Evolutionary conservation across 2,797 vertebrate genomes (phyloP).

Genomic region (Chelon auratus): DNA sequence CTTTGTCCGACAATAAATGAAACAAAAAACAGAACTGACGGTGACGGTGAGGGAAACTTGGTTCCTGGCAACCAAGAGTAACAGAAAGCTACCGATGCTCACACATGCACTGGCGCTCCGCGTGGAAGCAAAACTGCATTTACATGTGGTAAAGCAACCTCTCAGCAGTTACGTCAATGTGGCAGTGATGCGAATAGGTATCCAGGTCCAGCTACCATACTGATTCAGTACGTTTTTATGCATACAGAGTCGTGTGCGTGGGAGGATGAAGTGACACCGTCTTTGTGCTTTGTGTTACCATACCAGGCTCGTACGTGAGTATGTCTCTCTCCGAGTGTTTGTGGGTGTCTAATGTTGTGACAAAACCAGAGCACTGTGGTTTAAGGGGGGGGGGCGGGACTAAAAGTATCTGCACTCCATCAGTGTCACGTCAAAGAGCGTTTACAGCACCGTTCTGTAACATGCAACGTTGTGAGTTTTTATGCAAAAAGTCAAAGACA

Average conservation of each 20-base stretch:
- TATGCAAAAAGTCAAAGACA: conserved; percentile 35
- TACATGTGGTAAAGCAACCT: conserved; percentile 51
- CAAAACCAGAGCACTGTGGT: conserved; percentile 70
- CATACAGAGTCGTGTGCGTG: conserved; percentile 30
- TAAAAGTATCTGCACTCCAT: conserved; percentile 47
- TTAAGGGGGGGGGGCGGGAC: conserved; percentile 19
- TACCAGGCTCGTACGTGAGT: conserved; percentile 4
- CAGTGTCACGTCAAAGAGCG: conserved; percentile 26
- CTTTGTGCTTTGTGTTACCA: conserved; percentile 25
- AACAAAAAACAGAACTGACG: conserved; percentile 1
- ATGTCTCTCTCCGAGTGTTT: conserved; percentile 22
- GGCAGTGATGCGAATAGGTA: conserved; percentile 38
- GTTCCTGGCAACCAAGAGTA: not conserved
- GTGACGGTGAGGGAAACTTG: not conserved
- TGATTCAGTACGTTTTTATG: conserved; percentile 42
- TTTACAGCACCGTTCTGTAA: conserved; percentile 16
- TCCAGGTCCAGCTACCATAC: conserved; percentile 32
- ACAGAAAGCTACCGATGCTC: not conserved
- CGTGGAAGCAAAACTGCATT: conserved; percentile 43
- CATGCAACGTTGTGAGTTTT: conserved; percentile 25
- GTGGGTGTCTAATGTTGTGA: conserved; percentile 60
- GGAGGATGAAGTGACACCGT: conserved; percentile 45
- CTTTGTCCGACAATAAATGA: not conserved
- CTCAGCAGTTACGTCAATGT: conserved; percentile 53
- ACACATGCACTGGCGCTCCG: not conserved